Conservation (phyloP, 2,113 vertebrate species). For the Oryzias javanicus region DNA sequence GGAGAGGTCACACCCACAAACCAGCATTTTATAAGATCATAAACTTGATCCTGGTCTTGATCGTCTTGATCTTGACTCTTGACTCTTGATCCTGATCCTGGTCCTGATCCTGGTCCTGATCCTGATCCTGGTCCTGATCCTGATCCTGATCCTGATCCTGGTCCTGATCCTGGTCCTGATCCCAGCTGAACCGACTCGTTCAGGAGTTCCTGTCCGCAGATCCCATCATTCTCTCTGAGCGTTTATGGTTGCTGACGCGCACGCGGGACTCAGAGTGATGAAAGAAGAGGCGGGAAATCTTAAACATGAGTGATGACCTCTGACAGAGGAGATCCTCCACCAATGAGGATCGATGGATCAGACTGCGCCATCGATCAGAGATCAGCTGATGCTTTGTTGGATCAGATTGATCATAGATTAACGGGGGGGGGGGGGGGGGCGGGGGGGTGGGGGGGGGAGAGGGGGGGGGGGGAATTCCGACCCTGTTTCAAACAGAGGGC, state of each 20-base stretch:
- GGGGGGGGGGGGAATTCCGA: no score
- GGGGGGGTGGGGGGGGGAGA: no score
- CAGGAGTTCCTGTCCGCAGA: conserved; percentile 2
- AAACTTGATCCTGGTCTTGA: background rate
- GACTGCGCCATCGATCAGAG: conserved; percentile 48
- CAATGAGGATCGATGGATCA: conserved; percentile 27
- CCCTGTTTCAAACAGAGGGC: no score
- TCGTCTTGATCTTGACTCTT: no score
- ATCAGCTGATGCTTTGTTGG: conserved; percentile 49
- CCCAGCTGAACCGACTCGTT: background rate
- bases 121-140: no score
- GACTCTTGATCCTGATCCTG: no score
- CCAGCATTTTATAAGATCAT: no score
- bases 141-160: no score
- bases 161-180: no score
- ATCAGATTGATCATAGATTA: conserved; percentile 58
- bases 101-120: no score
- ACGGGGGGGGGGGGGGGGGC: conserved; percentile 12
- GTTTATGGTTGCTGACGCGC: conserved; percentile 43
- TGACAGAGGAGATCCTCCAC: conserved; percentile 59
- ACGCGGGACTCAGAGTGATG: conserved; percentile 8
- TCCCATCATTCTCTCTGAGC: conserved; percentile 36
- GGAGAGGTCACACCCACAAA: no score
- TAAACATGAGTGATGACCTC: conserved; percentile 53
- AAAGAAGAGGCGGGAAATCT: conserved; percentile 8